Base-by-base conservation (phyloP, 1,140 invertebrate species). In the Drosophila persimilis region DNA sequence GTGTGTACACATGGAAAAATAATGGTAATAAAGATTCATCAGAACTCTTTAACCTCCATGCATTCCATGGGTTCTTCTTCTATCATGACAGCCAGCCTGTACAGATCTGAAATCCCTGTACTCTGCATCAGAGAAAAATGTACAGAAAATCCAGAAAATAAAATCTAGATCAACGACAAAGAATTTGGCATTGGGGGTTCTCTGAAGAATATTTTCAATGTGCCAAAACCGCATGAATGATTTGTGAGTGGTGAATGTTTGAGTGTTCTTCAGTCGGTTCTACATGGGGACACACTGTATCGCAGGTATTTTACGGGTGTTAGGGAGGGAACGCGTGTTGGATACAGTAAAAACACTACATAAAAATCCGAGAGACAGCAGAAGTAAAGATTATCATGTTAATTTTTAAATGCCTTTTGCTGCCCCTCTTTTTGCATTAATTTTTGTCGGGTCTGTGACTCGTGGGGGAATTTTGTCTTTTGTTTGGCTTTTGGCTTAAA, bases 361-460 rank as follows among this genome's bases (percentile, higher is more conserved):
- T 26, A 54, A 39, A 60, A 73, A 57, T 60, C 61, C 50, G 46
- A 59, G 43, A 39, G 31, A 59, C 48, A 24, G 8, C 35, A 69
- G 45, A 70, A 69, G 51, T 73, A 47, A 77, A 59, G 77, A 84
- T 83, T 71, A 84, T 75, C 61, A 75, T 75, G 61, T 67, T 79
- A 75, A 79, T 79, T 72, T 71, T 31, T n/a, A 61, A 56, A 56
- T 59, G 72, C 47, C 41, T 15, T 31, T 45, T 59, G 2, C 20
- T 35, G 5, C 41, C 51, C 61, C 41, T 29, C 54, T 44, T 69
- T 61, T 58, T 76, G 53, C 63, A 54, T 59, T 46, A 58, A 55
- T 73, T 73, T 56, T 58, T 56, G 62, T 22, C 39, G 46, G 61
- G 46, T 59, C 54, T 56, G 51, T 52, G 58, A 64, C 52, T 51